These are phyloP conservation scores for Drosophila hamatofila DNA, from an alignment of 2,888 invertebrate species.

Conservation along the genomic window DNA sequence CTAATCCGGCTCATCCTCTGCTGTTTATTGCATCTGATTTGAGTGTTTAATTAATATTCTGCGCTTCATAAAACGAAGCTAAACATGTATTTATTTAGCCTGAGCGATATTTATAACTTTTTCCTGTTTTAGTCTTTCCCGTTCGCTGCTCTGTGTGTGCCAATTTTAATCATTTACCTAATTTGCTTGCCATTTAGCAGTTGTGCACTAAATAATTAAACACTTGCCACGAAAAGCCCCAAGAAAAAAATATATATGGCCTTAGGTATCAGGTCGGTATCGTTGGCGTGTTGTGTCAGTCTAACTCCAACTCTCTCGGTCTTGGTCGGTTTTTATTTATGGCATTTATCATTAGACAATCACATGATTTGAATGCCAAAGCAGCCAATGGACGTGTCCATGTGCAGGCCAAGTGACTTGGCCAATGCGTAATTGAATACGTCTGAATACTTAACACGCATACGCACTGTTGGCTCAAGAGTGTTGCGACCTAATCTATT, in stretches of 20 bases:
- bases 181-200: slow-evolving; percentile 55
- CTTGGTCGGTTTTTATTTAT: slow-evolving; percentile 54
- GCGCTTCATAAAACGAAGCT: slow-evolving; percentile 6
- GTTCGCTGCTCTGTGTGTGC: slow-evolving; percentile 14
- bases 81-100: slow-evolving; percentile 25
- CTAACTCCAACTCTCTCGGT: slow-evolving; percentile 16
- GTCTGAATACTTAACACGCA: slow-evolving; percentile 34
- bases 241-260: slow-evolving; percentile 26
- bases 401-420: slow-evolving; percentile 46
- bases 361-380: slow-evolving; percentile 69
- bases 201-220: slow-evolving; percentile 60
- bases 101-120: slow-evolving; percentile 27
- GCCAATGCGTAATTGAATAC: slow-evolving; percentile 41
- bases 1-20: slow-evolving; percentile 13
- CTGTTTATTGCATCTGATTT: slow-evolving; percentile 42
- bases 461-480: slow-evolving; percentile 24
- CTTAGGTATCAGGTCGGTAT: slow-evolving; percentile 24
- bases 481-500: slow-evolving; percentile 1
- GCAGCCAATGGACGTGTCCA: slow-evolving; percentile 42
- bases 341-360: slow-evolving; percentile 61
- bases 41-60: slow-evolving; percentile 34
- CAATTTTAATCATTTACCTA: slow-evolving; percentile 32
- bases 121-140: slow-evolving; percentile 12
- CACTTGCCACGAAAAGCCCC: slow-evolving; percentile 17
- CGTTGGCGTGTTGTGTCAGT: slow-evolving; percentile 12